These are phyloP conservation scores for Sebastes hubbsi DNA, from an alignment of 2,797 vertebrate genomes.

Conservation along the genomic window DNA sequence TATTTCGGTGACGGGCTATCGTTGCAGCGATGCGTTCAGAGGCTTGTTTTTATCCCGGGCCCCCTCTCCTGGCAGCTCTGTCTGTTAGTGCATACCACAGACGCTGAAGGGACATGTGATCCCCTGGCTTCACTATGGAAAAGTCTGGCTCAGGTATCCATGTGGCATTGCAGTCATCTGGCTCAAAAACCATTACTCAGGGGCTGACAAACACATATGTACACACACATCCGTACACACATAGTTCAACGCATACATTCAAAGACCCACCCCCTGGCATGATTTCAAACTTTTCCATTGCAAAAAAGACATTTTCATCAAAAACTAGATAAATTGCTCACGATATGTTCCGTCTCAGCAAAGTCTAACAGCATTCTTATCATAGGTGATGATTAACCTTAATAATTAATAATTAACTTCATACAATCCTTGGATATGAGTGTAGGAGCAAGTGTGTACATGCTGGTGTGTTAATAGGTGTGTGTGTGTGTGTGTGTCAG, in stretches of 20 bases:
- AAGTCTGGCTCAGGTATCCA: constrained; percentile 69
- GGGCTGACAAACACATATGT: constrained; percentile 44
- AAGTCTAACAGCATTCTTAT: neutral
- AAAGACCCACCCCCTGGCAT: neutral
- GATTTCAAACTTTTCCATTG: neutral
- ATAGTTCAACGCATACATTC: constrained; percentile 9
- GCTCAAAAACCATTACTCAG: constrained; percentile 70
- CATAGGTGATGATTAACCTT: constrained; percentile 7
- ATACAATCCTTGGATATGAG: neutral
- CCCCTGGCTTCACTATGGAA: constrained; percentile 53
- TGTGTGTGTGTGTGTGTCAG: neutral
- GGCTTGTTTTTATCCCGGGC: constrained; percentile 51
- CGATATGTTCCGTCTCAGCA: too few relatives aligned
- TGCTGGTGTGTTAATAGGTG: neutral
- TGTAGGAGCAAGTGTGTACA: neutral
- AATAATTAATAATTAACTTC: constrained; percentile 11
- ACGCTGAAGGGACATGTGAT: constrained; percentile 62
- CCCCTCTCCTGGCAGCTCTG: constrained; percentile 48
- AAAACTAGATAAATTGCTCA: neutral
- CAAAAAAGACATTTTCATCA: neutral
- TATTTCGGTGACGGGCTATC: constrained; percentile 61
- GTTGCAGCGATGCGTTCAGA: constrained; percentile 36
- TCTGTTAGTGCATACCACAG: constrained; percentile 63
- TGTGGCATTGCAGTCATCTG: constrained; percentile 64
- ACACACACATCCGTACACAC: neutral